These are phyloP conservation scores for Xiphophorus birchmanni DNA, from an alignment of 2,797 vertebrate genomes.

Conservation along the genomic window DNA sequence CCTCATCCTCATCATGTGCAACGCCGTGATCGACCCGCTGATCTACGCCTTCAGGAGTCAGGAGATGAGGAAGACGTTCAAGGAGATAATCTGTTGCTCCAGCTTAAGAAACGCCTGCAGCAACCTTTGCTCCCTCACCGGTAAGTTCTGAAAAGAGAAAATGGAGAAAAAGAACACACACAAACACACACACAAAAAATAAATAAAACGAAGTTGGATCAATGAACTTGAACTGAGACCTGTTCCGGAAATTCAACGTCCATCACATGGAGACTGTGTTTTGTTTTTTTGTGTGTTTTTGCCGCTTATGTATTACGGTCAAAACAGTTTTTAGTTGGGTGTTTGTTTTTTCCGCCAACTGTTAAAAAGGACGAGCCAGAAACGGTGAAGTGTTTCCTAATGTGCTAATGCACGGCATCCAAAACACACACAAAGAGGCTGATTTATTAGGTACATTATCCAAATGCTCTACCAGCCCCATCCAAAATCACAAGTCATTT, in stretches of 20 bases:
- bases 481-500: constrained; percentile 15
- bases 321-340: not conserved
- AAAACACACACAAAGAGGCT: constrained; percentile 9
- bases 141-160: constrained; percentile 80
- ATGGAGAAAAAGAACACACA: not conserved
- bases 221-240: constrained; percentile 5
- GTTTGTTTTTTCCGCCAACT: constrained; percentile 5
- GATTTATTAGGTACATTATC: constrained; percentile 12
- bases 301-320: constrained; percentile 5
- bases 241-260: not conserved
- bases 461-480: constrained; percentile 3
- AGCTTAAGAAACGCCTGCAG: constrained; percentile 82
- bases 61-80: constrained; percentile 97
- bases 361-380: constrained; percentile 2
- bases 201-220: no score
- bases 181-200: not conserved
- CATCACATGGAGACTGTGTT: not conserved
- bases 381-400: constrained; percentile 11
- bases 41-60: constrained; percentile 98
- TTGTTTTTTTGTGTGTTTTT: not conserved
- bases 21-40: constrained; percentile 93
- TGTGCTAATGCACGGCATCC: not conserved
- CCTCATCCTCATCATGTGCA: constrained; percentile 97
- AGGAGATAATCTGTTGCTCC: constrained; percentile 92
- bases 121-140: constrained; percentile 81